These are phyloP conservation scores for Pseudococcus longispinus DNA, from an alignment of 2,888 invertebrate species.

Conservation along the genomic window DNA sequence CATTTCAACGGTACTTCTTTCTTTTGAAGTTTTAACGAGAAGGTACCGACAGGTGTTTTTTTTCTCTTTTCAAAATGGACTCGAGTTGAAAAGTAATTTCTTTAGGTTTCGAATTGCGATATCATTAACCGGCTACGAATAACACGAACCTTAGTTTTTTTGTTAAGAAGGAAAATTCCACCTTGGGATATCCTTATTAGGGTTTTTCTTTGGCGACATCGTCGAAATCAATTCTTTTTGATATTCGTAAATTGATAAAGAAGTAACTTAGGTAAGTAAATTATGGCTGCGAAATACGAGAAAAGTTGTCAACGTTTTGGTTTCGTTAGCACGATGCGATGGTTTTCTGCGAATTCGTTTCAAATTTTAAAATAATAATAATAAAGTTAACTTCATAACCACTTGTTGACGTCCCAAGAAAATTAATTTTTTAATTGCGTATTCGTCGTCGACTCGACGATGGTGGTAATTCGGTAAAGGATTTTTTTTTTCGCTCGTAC, in stretches of 20 bases:
- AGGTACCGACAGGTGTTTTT: not conserved
- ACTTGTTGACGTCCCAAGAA: not conserved
- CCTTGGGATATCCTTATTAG: not conserved
- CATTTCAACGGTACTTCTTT: not conserved
- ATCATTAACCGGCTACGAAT: not conserved
- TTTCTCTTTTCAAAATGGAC: not conserved
- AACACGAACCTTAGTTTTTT: not conserved
- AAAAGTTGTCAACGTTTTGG: not conserved
- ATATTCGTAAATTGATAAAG: not conserved
- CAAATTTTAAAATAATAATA: not conserved
- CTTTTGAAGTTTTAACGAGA: not conserved
- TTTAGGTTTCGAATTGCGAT: not conserved
- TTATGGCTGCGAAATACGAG: not conserved
- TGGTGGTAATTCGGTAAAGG: not conserved
- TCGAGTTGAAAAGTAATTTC: not conserved
- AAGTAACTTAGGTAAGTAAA: not conserved
- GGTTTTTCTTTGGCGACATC: not conserved
- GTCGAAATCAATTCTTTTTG: not conserved
- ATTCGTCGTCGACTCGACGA: not conserved
- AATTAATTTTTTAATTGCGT: not conserved
- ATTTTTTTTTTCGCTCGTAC: not conserved
- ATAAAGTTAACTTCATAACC: not conserved
- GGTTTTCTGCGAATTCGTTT: not conserved
- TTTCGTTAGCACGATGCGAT: not conserved
- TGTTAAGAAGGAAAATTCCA: not conserved